Evolutionary conservation across 2,797 vertebrate species (phyloP), one percentile per base, ranked within the genome.

Genomic region (Poecilia wingei): DNA sequence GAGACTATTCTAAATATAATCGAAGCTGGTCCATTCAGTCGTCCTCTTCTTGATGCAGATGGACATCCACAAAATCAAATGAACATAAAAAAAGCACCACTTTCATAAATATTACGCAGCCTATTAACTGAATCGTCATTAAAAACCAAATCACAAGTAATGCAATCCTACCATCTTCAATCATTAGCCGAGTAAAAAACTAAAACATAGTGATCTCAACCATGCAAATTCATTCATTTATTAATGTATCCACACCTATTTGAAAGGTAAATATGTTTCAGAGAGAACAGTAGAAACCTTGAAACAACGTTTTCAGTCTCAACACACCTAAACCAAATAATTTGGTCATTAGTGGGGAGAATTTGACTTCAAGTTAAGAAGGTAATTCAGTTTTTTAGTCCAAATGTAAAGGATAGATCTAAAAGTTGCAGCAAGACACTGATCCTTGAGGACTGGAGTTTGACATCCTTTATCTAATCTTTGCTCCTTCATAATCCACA

Each of bases 91-190:
- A 69, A 59, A 82, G 71, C 25, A 70, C 45, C 53, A 51, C 39
- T 76, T 46, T 75, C 59, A 28, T 25, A 75, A 80, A 81, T 80
- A 72, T 59, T 31, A 49, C 14, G 10, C 49, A 75, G 75, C 75
- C 57, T 77, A 76, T 74, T 80, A 81, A 77, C 59, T 75, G 74
- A 78, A 86, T 84, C 82, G 74, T 82, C 64, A 86, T 80, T 77
- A 61, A 77, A 87, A 76, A 77, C 72, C 22, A 77, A 74, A 84
- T 88, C 47, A 75, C 57, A 72, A 86, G 33, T 71, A 75, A 81
- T 73, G 31, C 28, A 51, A 25, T 25, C 3, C 75, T 66, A 74
- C 47, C 77, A 68, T 78, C 75, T 33, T 74, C 59, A 55, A 31
- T 69, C 74, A 72, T 53, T 78, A 66, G 53, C 51, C 76, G 31